phyloP scores from a whole-genome alignment of 2,888 invertebrate genomes.

The Acanthosepion pharaonis region DNA sequence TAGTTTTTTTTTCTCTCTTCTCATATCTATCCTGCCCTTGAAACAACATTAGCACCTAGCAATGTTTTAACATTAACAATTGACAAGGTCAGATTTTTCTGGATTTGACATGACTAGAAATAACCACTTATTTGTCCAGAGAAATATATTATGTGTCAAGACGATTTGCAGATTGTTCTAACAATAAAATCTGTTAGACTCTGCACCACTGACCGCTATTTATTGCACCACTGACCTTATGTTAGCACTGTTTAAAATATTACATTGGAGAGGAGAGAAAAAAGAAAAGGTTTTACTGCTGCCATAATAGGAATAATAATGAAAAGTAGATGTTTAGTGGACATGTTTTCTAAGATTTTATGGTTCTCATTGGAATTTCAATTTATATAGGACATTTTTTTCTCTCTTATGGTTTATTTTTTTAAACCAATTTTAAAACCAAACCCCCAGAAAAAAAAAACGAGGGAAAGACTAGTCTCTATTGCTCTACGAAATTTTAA shows the following conservation, averaged over 20 bases:
- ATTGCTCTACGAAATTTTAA: too few species aligned
- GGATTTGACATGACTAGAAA: slow-evolving; percentile 33
- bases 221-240: background rate
- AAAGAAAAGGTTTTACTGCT: background rate
- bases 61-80: background rate
- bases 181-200: background rate
- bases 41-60: background rate
- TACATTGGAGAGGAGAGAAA: too few species aligned
- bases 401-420: too few species aligned
- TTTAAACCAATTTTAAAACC: too few species aligned
- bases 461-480: too few species aligned
- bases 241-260: background rate
- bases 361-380: background rate
- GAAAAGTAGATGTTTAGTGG: background rate
- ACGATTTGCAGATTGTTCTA: background rate
- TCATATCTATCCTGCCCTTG: background rate
- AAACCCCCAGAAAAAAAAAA: too few species aligned
- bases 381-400: too few species aligned
- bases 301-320: background rate
- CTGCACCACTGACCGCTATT: too few species aligned
- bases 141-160: background rate
- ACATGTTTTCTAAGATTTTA: background rate
- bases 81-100: background rate
- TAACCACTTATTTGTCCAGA: background rate
- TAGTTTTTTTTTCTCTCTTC: background rate